Percentiles rank a stretch among this genome's conserved stretches.
Evolutionary conservation across 2,113 vertebrate genomes (phyloP).

Genomic region (Recurvirostra avosetta): DNA sequence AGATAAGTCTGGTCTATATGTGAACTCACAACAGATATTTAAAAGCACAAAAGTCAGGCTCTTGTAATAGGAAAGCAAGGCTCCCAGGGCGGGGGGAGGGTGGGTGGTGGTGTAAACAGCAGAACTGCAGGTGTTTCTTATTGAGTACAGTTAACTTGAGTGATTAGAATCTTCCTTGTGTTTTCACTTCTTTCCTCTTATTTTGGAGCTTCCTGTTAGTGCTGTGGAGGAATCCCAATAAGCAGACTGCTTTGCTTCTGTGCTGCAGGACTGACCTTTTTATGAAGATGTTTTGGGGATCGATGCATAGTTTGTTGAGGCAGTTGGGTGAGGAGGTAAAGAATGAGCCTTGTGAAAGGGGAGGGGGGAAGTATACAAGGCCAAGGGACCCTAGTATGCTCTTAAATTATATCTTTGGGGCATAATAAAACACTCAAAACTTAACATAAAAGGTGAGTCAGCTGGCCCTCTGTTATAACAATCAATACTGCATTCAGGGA

Average conservation of each 20-base stretch:
- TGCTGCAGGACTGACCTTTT: neutral
- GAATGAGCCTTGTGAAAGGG: neutral
- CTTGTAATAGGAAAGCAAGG: neutral
- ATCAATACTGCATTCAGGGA: neutral
- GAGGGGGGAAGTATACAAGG: neutral
- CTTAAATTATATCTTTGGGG: neutral
- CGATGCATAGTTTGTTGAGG: neutral
- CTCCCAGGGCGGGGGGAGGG: fast-evolving
- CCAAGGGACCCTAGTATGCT: neutral
- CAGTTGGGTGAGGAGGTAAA: neutral
- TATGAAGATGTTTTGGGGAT: neutral
- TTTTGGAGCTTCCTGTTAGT: neutral
- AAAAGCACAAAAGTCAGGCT: neutral
- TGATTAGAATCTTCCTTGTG: neutral
- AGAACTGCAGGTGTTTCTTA: neutral
- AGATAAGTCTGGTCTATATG: neutral
- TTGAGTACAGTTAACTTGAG: neutral
- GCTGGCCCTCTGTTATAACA: neutral
- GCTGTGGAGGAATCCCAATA: neutral
- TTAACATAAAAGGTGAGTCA: neutral
- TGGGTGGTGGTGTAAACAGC: neutral
- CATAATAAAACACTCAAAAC: neutral
- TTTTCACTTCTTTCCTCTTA: neutral
- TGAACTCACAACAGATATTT: neutral
- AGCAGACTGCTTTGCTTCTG: neutral